Evolutionary conservation across 2,888 invertebrate species (phyloP), one percentile per base, ranked within the genome.

Genomic region (Yponomeuta sedellus): DNA sequence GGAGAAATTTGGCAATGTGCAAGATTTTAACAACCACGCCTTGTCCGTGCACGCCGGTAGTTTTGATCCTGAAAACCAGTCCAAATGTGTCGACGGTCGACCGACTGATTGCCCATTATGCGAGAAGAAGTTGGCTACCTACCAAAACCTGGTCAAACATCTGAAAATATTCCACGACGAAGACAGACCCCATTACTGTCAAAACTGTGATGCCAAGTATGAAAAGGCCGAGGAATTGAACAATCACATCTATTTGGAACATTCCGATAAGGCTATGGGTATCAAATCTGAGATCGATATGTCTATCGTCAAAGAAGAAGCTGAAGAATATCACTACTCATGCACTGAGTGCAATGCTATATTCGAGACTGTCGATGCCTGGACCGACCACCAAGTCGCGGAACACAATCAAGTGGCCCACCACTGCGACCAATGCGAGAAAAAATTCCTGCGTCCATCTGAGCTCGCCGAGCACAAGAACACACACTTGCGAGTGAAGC

Each of bases 401-500:
- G 92, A 89, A 70, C 93, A 93, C 71, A 87, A 91, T 68, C 88
- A 91, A 76, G 81, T 88, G 25, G 89, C 91, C 1, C 91, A 92
- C 71, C 91, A 91, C 66, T 94, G 94, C 68, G 92, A 92, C 16
- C 93, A 94, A 64, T 95, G 94, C 72, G 93, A 92, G 19, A 92
- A 93, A 75, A 91, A 92, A 65, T 94, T 94, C 78, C 78, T 92
- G 64, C 91, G 93, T 5, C 92, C 92, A 28, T 87, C 89, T 0
- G 94, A 94, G 70, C 82, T 94, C 2, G 92, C 92, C 0, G 94
- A 94, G 73, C 95, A 95, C 74, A 92, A 94, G 69, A 94, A 93
- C 73, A 92, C 93, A 6, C 94, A 95, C 77, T 84, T 94, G 69
- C 92, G 94, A 71, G 91, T 94, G 2, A 94, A 94, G 73, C 91